A percentile compares a stretch with the other conserved stretches of the same genome.
Evolutionary conservation across 2,888 invertebrate genomes (phyloP).

Genomic region (Onthophagus sagittarius): DNA sequence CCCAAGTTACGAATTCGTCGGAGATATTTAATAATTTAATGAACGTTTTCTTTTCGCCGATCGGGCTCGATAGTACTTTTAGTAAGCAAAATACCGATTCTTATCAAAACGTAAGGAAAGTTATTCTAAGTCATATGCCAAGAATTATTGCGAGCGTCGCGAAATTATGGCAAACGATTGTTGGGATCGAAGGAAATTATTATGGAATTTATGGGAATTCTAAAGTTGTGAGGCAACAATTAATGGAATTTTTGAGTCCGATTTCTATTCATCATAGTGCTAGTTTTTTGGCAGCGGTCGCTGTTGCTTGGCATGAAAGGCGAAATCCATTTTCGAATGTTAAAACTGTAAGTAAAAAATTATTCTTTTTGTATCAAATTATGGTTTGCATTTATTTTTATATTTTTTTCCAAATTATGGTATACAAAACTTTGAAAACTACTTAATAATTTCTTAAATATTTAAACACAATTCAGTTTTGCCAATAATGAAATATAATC

Average conservation of each 20-base stretch:
- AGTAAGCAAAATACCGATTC: conserved; percentile 45
- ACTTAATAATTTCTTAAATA: no score
- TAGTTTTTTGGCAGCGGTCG: conserved; percentile 76
- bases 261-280: conserved; percentile 78
- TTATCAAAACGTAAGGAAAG: conserved; percentile 61
- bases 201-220: conserved; percentile 57
- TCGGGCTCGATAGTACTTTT: conserved; percentile 45
- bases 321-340: conserved; percentile 51
- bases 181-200: conserved; percentile 49
- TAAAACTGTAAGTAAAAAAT: conserved; percentile 45
- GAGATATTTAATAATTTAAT: conserved; percentile 78
- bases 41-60: conserved; percentile 71
- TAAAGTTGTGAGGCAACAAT: conserved; percentile 70
- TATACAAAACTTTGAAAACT: no score
- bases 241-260: conserved; percentile 79
- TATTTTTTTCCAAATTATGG: no score
- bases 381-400: no score
- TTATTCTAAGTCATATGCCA: conserved; percentile 74
- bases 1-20: conserved; percentile 58
- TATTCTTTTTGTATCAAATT: not conserved
- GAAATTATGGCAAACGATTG: conserved; percentile 71
- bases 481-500: no score
- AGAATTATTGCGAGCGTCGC: conserved; percentile 77
- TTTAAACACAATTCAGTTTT: no score
- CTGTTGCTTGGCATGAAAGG: conserved; percentile 81